phyloP scores from a whole-genome alignment of 2,113 vertebrate species.

The Phoenicopterus ruber region DNA sequence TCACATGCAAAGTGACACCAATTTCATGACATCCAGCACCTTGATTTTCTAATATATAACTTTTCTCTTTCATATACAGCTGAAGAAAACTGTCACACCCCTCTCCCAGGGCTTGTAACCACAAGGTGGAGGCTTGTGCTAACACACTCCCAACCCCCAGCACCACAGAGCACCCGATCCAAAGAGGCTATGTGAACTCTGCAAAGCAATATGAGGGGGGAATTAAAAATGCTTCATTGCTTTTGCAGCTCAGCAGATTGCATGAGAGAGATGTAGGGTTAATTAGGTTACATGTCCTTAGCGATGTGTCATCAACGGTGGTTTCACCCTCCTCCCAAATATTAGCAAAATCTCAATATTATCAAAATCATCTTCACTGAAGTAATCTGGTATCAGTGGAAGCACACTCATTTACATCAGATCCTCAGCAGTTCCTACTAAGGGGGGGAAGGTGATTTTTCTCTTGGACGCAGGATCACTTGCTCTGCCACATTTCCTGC shows the following conservation, averaged over 20 bases:
- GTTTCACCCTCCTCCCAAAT: background rate
- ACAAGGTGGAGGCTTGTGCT: background rate
- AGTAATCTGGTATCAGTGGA: background rate
- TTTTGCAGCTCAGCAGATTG: background rate
- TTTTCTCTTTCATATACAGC: background rate
- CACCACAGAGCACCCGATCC: background rate
- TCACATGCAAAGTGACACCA: background rate
- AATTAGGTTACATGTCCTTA: background rate
- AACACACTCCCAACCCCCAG: background rate
- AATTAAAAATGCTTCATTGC: background rate
- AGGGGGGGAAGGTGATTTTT: background rate
- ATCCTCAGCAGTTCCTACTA: background rate
- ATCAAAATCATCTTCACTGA: background rate
- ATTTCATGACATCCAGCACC: background rate
- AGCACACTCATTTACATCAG: background rate
- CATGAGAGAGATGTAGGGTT: background rate
- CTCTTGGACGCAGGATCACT: background rate
- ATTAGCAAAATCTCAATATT: background rate
- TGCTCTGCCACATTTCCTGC: background rate
- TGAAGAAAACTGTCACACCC: background rate
- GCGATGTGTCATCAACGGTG: background rate
- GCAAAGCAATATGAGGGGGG: background rate
- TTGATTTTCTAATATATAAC: background rate
- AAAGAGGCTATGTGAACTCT: background rate
- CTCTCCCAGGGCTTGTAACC: background rate